Conservation (phyloP, 2,113 vertebrate species). For the Brachirus orientalis region DNA sequence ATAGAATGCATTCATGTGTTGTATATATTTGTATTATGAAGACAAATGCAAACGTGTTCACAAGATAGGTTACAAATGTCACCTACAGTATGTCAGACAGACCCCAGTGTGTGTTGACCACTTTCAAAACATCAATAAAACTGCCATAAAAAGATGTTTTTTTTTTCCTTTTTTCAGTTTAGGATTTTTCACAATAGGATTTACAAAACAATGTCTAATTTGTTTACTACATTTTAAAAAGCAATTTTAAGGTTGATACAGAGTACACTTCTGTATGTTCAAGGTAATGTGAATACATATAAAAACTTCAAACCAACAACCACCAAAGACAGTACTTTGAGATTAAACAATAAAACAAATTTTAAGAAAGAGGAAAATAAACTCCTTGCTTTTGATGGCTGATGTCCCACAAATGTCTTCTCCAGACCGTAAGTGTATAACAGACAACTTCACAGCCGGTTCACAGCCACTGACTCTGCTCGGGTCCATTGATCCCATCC, state of each 20-base stretch:
- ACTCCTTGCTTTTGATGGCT: not conserved
- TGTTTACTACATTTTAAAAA: not conserved
- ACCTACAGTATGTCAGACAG: slow-evolving; percentile 25
- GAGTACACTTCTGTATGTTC: not conserved
- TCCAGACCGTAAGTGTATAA: slow-evolving; percentile 20
- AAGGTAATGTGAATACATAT: slow-evolving; percentile 6
- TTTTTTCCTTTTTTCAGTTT: too few species aligned
- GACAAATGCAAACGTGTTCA: slow-evolving; percentile 37
- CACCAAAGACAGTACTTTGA: not conserved
- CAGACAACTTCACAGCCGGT: slow-evolving; percentile 4
- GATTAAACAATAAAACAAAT: too few species aligned
- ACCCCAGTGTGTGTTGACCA: slow-evolving; percentile 9
- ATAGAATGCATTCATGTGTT: slow-evolving; percentile 28
- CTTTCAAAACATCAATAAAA: slow-evolving; percentile 54
- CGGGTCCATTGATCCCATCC: not conserved
- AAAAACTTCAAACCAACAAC: slow-evolving; percentile 7
- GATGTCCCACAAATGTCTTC: slow-evolving; percentile 1
- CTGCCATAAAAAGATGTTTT: slow-evolving; percentile 1
- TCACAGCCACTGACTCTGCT: slow-evolving; percentile 69
- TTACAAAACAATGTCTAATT: not conserved
- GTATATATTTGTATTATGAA: slow-evolving; percentile 70
- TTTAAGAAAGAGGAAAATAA: slow-evolving; percentile 9
- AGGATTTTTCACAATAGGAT: too few species aligned
- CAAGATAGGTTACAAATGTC: slow-evolving; percentile 16
- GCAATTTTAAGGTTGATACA: not conserved